Evolutionary conservation across 2,113 vertebrate genomes (phyloP), one percentile per base, ranked within the genome.

Genomic region (Myotis yumanensis): DNA sequence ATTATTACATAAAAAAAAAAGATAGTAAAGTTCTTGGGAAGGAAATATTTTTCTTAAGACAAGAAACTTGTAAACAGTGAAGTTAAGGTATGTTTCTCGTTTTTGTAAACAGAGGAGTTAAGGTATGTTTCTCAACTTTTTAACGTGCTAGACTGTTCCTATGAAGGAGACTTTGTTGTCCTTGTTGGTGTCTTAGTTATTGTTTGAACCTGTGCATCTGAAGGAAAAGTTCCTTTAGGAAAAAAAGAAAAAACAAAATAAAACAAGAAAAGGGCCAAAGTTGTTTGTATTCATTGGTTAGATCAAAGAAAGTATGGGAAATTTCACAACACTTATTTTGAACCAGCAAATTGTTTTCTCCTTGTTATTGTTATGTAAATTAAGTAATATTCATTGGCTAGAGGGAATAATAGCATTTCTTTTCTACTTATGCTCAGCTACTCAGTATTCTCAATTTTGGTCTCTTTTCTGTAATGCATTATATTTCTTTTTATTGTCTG

Each of bases 361-460:
- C 7, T 83, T 86, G 66, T 25, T 85, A 92, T 87, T 80, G 66
- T 92, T 75, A 80, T 32, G 20, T 68, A 83, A 96, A 68, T 72
- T 87, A 14, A 9, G 9, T 54, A 69, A 66, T 88, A 69, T 32
- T 86, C 32, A 59, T 57, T 86, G 37, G 5, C 5, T 95, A 25
- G 23, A 90, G 25, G 23, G 86, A 96, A 92, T 46, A 73, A 88
- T 51, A 54, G 2, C 35, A 76, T 79, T 94, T 90, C 18, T 79
- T 85, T 95, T 66, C 37, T 92, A 86, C 16, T 81, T 28, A 92
- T 64, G 73, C 48, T 86, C 10, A 89, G 12, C 20, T 51, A 46
- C 5, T 84, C 43, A 40, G 68, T 79, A 62, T 77, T 84, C 22
- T 72, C 73, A 79, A 66, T 17, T 23, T 40, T 12, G 54, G 4